A percentile compares a stretch with the other conserved stretches of the same genome.
phyloP scores from a whole-genome alignment of 2,797 vertebrate genomes.

The Argentina silus region DNA sequence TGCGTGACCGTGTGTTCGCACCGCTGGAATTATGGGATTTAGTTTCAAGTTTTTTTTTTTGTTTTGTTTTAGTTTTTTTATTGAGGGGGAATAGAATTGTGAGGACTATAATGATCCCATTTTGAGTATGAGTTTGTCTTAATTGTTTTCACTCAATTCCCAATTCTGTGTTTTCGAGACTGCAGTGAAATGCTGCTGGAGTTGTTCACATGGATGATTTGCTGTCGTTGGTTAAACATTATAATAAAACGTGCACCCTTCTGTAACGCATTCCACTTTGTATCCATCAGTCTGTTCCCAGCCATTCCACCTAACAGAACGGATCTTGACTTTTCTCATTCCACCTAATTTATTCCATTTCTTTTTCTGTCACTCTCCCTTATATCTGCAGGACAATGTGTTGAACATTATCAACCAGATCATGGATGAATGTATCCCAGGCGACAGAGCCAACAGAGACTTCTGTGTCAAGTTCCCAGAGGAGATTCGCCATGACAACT shows the following conservation, averaged over 20 bases:
- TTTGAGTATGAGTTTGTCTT: slow-evolving; percentile 32
- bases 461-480: slow-evolving; percentile 98
- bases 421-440: slow-evolving; percentile 97
- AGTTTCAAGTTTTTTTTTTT: slow-evolving; percentile 39
- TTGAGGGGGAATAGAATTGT: slow-evolving; percentile 41
- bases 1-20: slow-evolving; percentile 43
- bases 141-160: slow-evolving; percentile 50
- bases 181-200: slow-evolving; percentile 9
- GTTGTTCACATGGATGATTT: not conserved
- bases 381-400: slow-evolving; percentile 88
- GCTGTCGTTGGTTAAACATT: not conserved
- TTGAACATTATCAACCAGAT: slow-evolving; percentile 96
- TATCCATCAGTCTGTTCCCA: not conserved
- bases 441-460: slow-evolving; percentile 93
- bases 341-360: slow-evolving; percentile 39
- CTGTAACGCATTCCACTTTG: not conserved
- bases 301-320: not conserved
- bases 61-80: slow-evolving; percentile 41
- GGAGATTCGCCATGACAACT: slow-evolving; percentile 98
- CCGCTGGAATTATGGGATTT: slow-evolving; percentile 60
- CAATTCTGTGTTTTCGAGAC: slow-evolving; percentile 46
- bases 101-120: slow-evolving; percentile 39
- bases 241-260: slow-evolving; percentile 16
- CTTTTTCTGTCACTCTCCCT: slow-evolving; percentile 41
- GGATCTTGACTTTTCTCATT: not conserved